Evolutionary conservation across 2,888 invertebrate genomes (phyloP).

Genomic region (Clanis bilineata): DNA sequence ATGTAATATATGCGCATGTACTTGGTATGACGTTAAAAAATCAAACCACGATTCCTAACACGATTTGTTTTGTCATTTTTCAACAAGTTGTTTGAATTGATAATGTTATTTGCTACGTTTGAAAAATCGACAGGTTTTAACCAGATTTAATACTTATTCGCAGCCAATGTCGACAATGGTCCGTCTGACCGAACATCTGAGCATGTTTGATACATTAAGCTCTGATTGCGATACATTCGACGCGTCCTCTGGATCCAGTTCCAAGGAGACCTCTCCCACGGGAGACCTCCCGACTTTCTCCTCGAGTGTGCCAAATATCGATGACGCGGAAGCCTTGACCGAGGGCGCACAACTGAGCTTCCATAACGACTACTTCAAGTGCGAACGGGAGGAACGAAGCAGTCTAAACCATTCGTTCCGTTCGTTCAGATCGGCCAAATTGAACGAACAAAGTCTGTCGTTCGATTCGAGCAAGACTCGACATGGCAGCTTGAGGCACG

Average conservation of each 20-base stretch:
- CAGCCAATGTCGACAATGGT: slow-evolving; percentile 88
- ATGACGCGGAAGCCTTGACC: slow-evolving; percentile 35
- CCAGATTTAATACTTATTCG: slow-evolving; percentile 29
- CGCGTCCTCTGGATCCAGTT: slow-evolving; percentile 82
- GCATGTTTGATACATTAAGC: slow-evolving; percentile 85
- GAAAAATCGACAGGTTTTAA: too few relatives aligned
- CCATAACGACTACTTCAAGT: slow-evolving; percentile 68
- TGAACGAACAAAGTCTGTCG: slow-evolving; percentile 52
- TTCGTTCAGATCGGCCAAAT: slow-evolving; percentile 51
- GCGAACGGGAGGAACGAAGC: slow-evolving; percentile 47
- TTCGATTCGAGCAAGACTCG: slow-evolving; percentile 53
- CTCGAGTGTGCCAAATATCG: slow-evolving; percentile 61
- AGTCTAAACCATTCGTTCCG: slow-evolving; percentile 43
- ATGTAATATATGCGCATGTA: too few relatives aligned
- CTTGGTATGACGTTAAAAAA: too few relatives aligned
- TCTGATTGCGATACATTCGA: slow-evolving; percentile 87
- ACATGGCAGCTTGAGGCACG: slow-evolving; percentile 51
- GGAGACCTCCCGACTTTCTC: slow-evolving; percentile 63
- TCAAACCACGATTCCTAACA: too few relatives aligned
- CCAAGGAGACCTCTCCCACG: slow-evolving; percentile 84
- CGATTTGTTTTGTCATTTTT: too few relatives aligned
- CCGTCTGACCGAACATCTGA: slow-evolving; percentile 89
- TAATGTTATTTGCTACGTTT: too few relatives aligned
- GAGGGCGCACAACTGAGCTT: slow-evolving; percentile 54
- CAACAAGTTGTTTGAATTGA: too few relatives aligned